Evolutionary conservation across 2,888 invertebrate genomes (phyloP), one percentile per base, ranked within the genome.

Genomic region (Theretra japonica): DNA sequence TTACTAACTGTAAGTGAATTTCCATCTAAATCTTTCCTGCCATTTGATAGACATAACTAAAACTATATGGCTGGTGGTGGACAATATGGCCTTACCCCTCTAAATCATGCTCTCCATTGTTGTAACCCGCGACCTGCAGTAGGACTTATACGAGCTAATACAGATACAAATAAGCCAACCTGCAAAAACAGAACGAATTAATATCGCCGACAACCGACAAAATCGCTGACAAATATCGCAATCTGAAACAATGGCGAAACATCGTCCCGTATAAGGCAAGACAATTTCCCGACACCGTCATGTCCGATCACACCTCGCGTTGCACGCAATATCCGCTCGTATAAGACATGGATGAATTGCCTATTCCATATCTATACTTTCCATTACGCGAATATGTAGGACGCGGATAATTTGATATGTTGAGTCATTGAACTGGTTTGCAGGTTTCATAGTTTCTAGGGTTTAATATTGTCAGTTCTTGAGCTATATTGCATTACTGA

Each of bases 291-390:
- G 79, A 62, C 68, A 69, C 59, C 65, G 68, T 70, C 57, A 69
- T 71, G 72, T 58, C 71, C 68, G 73, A 62, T 21, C 62, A 73
- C 73, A 75, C 73, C 73, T 77, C 70, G 72, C 73, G 68, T 53
- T 73, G 73, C 59, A 75, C 75, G 77, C 77, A 79, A 80, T 80
- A 79, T 79, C 80, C 80, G 77, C 70, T 69, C 48, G n/a, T 56
- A n/a, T 50, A 69, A 33, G n/a, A 1, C 33, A n/a, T 8, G n/a
- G 33, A 62, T 33, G 33, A 62, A 62, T 62, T 62, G 62, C 62
- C 62, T 33, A 33, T 62, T 62, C 7, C 62, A 62, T n/a, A 62
- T 62, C 33, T 33, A 62, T 21, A 62, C n/a, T 62, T 59, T 33
- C 33, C 33, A 62, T 62, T 33, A 62, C 8, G n/a, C n/a, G 11